Evolutionary conservation across 2,888 invertebrate genomes (phyloP).

Genomic region (Lasioglossum morio): DNA sequence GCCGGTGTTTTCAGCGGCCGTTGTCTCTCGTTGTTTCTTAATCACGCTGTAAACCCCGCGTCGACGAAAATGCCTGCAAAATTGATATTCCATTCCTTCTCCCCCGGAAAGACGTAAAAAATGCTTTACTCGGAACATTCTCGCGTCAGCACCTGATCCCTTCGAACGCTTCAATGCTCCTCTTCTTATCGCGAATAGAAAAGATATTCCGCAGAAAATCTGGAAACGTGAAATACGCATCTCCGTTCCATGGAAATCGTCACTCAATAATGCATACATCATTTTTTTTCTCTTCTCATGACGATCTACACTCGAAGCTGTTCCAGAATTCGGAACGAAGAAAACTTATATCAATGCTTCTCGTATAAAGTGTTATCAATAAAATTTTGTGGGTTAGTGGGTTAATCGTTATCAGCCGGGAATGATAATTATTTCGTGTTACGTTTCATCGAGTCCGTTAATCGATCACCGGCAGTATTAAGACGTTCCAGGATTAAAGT

Average conservation of each 20-base stretch:
- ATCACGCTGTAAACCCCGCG: constrained; percentile 9
- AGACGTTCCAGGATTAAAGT: background rate
- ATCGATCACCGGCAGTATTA: background rate
- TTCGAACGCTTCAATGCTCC: background rate
- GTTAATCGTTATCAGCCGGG: background rate
- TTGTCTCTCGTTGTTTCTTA: constrained; percentile 18
- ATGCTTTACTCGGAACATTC: background rate
- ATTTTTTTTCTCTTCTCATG: background rate
- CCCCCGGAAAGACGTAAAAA: background rate
- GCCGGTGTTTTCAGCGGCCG: constrained; percentile 11
- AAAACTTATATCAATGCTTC: background rate
- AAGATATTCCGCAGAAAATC: background rate
- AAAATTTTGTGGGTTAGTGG: background rate
- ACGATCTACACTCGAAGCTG: background rate
- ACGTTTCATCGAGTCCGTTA: background rate
- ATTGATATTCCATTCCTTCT: constrained; percentile 8
- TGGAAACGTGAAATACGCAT: background rate
- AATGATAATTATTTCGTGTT: background rate
- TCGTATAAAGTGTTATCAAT: background rate
- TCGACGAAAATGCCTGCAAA: background rate
- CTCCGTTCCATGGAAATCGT: background rate
- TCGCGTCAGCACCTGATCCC: background rate
- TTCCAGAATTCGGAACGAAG: background rate
- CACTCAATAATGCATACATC: background rate
- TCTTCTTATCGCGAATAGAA: background rate